Evolutionary conservation across 2,888 invertebrate genomes (phyloP), one percentile per base, ranked within the genome.

Genomic region (Scaptomyza parva): DNA sequence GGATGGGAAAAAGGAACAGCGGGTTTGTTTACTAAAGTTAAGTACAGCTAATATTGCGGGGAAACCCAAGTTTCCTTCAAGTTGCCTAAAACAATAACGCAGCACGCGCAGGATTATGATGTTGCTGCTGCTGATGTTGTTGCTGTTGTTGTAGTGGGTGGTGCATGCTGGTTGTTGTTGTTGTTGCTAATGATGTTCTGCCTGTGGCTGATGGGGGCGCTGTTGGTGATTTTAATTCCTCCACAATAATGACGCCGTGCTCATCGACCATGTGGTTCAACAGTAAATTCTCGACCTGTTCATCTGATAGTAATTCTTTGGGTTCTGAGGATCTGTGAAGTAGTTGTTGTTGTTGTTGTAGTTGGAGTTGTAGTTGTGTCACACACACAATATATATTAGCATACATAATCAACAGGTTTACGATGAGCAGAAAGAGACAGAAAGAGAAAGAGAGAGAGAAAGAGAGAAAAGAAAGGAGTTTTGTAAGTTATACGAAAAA

Each of bases 251-350:
- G 50, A 85, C 85, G 61, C 89, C 89, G 50, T 90, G 88, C 77
- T 90, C 88, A 55, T 90, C 90, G 65, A 90, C 90, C 61, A 83
- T 86, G 60, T 89, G 90, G 61, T 90, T 90, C 63, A 91, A 84
- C 53, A 91, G 84, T 64, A 92, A 88, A 86, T 92, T 92, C 80
- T 92, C 92, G 60, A 92, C 91, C 84, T 92, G 92, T 60, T 92
- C 92, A 77, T 92, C 92, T 59, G 92, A 90, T 69, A 92, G 89
- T 70, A 90, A 75, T 70, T 92, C 92, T 82, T 92, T 92, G 52
- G 90, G 90, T 60, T 92, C 92, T 68, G 91, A 87, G 64, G 82
- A 89, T 62, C 90, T 90, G 76, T 52, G 86, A 88, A 73, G 72
- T 73, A 82, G 60, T 70, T 72, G 54, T 76, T 68, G 61, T 65